Percentiles rank a stretch among this genome's conserved stretches.
Evolutionary conservation across 2,113 vertebrate genomes (phyloP).

Genomic region (Pelecanus crispus): DNA sequence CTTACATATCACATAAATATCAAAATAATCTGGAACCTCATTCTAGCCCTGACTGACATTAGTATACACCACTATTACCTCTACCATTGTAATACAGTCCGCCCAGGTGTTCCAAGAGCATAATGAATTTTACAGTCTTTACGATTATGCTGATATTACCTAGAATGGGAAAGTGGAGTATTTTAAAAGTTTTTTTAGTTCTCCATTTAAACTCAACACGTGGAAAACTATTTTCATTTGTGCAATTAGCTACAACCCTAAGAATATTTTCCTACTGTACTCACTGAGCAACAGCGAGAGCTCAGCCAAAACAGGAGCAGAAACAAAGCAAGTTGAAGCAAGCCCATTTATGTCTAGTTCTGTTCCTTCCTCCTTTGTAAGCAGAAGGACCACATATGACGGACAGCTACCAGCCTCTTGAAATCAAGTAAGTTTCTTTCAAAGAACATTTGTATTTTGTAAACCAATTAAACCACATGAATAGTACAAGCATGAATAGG

Average conservation of each 20-base stretch:
- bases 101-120: neutral
- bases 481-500: constrained; percentile 9
- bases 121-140: neutral
- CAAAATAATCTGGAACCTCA: neutral
- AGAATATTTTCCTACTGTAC: neutral
- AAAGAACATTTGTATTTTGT: constrained; percentile 48
- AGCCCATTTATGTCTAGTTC: neutral
- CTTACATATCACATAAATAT: neutral
- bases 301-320: neutral
- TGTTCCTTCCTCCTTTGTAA: neutral
- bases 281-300: neutral
- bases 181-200: neutral
- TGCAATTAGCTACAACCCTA: neutral
- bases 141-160: neutral
- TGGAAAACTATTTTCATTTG: neutral
- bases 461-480: constrained; percentile 42
- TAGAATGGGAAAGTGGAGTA: neutral
- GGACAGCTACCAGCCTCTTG: neutral
- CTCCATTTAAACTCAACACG: neutral
- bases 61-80: neutral
- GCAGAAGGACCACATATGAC: neutral
- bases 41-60: fast-evolving
- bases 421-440: constrained; percentile 24
- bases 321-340: neutral
- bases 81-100: neutral